These are phyloP conservation scores for Melanargia galathea DNA, from an alignment of 2,888 invertebrate genomes.

Conservation along the genomic window DNA sequence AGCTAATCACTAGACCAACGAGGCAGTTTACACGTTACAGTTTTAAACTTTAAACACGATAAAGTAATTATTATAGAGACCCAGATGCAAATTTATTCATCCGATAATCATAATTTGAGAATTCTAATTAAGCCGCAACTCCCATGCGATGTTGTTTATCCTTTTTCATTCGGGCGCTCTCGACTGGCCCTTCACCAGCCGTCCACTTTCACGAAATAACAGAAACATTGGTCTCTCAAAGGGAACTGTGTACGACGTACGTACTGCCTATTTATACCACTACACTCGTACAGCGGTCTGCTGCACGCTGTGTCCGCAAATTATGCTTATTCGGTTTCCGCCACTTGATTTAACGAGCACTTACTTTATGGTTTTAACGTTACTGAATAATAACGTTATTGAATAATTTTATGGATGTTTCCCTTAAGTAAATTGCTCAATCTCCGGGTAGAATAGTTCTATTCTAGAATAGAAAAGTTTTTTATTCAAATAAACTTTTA, in stretches of 20 bases:
- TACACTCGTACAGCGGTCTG: not conserved
- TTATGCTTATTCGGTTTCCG: slow-evolving; percentile 6
- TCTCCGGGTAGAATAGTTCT: not conserved
- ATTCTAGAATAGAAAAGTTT: too few relatives aligned
- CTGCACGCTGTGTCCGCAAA: not conserved
- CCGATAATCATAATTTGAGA: slow-evolving; percentile 1
- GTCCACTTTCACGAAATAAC: slow-evolving; percentile 25
- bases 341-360: slow-evolving; percentile 1
- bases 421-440: not conserved
- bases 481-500: too few relatives aligned
- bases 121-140: slow-evolving; percentile 2
- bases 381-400: not conserved
- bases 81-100: too few relatives aligned
- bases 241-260: slow-evolving; percentile 22
- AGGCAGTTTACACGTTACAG: too few relatives aligned
- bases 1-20: too few relatives aligned
- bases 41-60: too few relatives aligned
- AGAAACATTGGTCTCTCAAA: slow-evolving; percentile 33
- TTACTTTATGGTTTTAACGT: slow-evolving; percentile 2
- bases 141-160: slow-evolving; percentile 8
- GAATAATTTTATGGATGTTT: not conserved
- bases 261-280: slow-evolving; percentile 11
- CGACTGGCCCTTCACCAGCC: slow-evolving; percentile 27
- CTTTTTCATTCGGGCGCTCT: slow-evolving; percentile 20
- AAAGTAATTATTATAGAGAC: too few relatives aligned